These are phyloP conservation scores for Syngnathus acus DNA, from an alignment of 2,797 vertebrate species.

Conservation along the genomic window DNA sequence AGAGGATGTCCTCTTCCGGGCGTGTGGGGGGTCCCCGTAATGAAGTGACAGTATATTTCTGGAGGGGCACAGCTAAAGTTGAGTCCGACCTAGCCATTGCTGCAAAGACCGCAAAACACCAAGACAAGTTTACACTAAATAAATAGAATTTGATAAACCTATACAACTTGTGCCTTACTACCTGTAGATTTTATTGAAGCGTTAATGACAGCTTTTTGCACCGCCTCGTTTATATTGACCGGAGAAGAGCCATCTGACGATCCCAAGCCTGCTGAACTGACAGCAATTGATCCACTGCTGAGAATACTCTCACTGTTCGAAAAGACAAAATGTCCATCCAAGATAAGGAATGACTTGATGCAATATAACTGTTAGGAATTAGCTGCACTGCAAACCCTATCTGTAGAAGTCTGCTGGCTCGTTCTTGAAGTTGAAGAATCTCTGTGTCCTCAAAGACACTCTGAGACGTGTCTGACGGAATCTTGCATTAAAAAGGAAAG, in stretches of 20 bases:
- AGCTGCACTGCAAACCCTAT: conserved; percentile 61
- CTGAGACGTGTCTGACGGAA: conserved; percentile 56
- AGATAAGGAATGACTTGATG: not conserved
- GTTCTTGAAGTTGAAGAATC: conserved; percentile 73
- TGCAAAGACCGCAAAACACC: conserved; percentile 21
- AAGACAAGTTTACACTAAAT: conserved; percentile 1
- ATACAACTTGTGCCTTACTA: conserved; percentile 39
- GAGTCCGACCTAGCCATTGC: conserved; percentile 21
- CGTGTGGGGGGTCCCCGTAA: conserved; percentile 14
- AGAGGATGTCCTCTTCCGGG: conserved; percentile 83
- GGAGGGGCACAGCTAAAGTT: conserved; percentile 1
- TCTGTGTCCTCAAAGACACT: conserved; percentile 69
- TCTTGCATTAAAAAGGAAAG: conserved; percentile 27
- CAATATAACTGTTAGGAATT: not conserved
- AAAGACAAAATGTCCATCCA: conserved; percentile 10
- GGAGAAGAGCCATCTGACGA: conserved; percentile 61
- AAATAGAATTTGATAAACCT: not conserved
- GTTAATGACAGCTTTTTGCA: conserved; percentile 39
- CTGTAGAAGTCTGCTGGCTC: conserved; percentile 69
- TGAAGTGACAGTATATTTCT: conserved; percentile 19
- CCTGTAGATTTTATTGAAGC: conserved; percentile 28
- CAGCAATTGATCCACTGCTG: conserved; percentile 52
- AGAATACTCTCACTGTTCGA: conserved; percentile 46
- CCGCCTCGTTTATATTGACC: conserved; percentile 47
- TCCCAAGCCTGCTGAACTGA: conserved; percentile 71